Evolutionary conservation across 2,113 vertebrate genomes (phyloP).

Genomic region (Pipa parva): DNA sequence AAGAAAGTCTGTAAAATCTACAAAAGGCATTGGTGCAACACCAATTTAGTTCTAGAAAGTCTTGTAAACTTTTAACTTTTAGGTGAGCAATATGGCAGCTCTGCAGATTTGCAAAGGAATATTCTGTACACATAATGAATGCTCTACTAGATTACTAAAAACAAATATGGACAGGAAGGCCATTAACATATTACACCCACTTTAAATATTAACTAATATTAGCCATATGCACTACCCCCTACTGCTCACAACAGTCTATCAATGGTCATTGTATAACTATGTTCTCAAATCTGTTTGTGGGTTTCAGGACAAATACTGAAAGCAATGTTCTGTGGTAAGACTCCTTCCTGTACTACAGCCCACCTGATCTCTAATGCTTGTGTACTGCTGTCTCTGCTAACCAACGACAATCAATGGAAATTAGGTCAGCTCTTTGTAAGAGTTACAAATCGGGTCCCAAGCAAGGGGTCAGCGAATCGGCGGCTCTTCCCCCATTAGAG

Average conservation of each 20-base stretch:
- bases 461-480: slow-evolving; percentile 56
- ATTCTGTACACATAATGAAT: too few relatives aligned
- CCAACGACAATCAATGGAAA: slow-evolving; percentile 69
- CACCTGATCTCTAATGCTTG: slow-evolving; percentile 45
- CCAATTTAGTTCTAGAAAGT: too few relatives aligned
- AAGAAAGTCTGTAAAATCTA: too few relatives aligned
- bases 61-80: too few relatives aligned
- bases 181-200: too few relatives aligned
- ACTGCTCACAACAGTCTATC: neutral
- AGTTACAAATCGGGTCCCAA: slow-evolving; percentile 62
- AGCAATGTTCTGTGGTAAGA: slow-evolving; percentile 39
- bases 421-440: slow-evolving; percentile 63
- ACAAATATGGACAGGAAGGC: too few relatives aligned
- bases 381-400: slow-evolving; percentile 50
- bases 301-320: slow-evolving; percentile 8
- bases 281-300: neutral
- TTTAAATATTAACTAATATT: too few relatives aligned
- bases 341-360: slow-evolving; percentile 38
- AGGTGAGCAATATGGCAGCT: too few relatives aligned
- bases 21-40: too few relatives aligned
- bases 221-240: too few relatives aligned
- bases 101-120: too few relatives aligned
- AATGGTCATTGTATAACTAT: neutral
- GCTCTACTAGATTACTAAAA: too few relatives aligned
- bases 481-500: slow-evolving; percentile 54